phyloP scores from a whole-genome alignment of 2,113 vertebrate species.

The Telmatochromis sp. region DNA sequence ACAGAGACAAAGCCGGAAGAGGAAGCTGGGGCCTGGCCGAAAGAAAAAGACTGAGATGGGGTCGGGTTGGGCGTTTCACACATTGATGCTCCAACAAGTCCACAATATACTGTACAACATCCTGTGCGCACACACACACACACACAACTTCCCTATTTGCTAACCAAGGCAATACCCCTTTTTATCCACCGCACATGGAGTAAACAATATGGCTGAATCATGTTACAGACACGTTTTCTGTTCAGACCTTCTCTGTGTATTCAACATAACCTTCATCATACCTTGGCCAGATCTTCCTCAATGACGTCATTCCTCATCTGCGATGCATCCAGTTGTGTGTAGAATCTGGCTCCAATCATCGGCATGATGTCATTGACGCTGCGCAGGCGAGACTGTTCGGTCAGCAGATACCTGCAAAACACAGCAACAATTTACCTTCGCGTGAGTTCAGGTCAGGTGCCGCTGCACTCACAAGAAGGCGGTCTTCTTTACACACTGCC shows the following conservation, averaged over 20 bases:
- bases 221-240: background rate
- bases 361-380: constrained; percentile 99
- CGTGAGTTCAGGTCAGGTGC: background rate
- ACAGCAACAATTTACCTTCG: background rate
- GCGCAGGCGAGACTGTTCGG: constrained; percentile 93
- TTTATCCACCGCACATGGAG: background rate
- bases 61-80: background rate
- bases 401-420: constrained; percentile 86
- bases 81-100: background rate
- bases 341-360: constrained; percentile 98
- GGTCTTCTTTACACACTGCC: background rate
- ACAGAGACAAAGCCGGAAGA: background rate
- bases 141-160: background rate
- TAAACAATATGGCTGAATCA: background rate
- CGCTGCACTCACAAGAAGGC: background rate
- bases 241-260: background rate
- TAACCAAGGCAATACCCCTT: background rate
- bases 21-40: background rate
- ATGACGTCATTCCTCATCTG: constrained; percentile 99
- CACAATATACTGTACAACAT: background rate
- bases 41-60: background rate
- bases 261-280: constrained; percentile 44
- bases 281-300: constrained; percentile 98
- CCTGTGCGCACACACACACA: background rate
- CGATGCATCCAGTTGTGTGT: constrained; percentile 95